Conservation (phyloP, 1,140 invertebrate species). For the Rhyacophila brunnea region DNA sequence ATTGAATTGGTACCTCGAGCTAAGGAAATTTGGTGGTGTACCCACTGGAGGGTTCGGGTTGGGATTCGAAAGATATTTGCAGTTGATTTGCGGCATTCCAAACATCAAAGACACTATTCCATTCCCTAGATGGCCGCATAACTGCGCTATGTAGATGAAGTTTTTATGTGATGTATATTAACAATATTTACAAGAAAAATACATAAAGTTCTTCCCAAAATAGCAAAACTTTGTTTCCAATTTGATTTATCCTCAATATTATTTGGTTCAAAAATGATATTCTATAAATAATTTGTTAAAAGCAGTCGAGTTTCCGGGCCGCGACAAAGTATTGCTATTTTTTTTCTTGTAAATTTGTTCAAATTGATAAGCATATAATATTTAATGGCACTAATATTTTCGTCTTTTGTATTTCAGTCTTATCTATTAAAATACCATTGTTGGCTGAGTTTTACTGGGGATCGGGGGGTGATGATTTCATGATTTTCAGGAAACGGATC, state of each 20-base stretch:
- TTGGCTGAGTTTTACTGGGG: slow-evolving; percentile 29
- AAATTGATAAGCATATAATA: not conserved
- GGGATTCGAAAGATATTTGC: slow-evolving; percentile 90
- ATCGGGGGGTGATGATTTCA: slow-evolving; percentile 14
- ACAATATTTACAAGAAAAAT: slow-evolving; percentile 1
- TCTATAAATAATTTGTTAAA: no score
- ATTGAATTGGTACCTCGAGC: slow-evolving; percentile 88
- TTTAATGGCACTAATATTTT: not conserved
- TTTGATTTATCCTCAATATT: no score
- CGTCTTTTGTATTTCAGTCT: slow-evolving; percentile 8
- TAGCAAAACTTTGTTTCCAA: slow-evolving; percentile 1
- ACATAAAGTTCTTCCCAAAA: not conserved
- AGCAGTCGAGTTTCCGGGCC: no score
- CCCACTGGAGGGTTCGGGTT: slow-evolving; percentile 93
- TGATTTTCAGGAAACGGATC: slow-evolving; percentile 27
- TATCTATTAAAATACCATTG: slow-evolving; percentile 17
- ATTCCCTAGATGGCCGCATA: slow-evolving; percentile 92
- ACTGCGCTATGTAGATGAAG: slow-evolving; percentile 68
- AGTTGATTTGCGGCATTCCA: slow-evolving; percentile 72
- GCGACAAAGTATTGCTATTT: no score
- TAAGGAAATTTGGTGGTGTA: slow-evolving; percentile 84
- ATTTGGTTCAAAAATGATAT: no score
- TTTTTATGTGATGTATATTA: not conserved
- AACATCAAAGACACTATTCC: slow-evolving; percentile 94
- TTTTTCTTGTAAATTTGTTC: not conserved